A percentile compares a stretch with the other conserved stretches of the same genome.
phyloP scores from a whole-genome alignment of 2,113 vertebrate species.

The Erpornis zantholeuca region DNA sequence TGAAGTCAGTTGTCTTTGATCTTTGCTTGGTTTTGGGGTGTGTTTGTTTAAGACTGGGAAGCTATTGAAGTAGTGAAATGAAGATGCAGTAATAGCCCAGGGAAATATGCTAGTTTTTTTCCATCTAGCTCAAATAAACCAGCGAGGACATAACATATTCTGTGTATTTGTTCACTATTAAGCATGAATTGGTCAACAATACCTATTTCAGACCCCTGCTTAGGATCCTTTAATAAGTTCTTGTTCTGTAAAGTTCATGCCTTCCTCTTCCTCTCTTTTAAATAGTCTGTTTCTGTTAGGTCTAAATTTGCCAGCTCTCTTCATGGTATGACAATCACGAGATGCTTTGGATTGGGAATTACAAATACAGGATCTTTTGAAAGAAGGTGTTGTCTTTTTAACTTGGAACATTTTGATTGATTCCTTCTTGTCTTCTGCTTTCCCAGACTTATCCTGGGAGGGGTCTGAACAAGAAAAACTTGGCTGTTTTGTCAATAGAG shows the following conservation, averaged over 20 bases:
- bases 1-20: conserved; percentile 8
- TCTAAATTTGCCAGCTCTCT: neutral
- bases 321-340: neutral
- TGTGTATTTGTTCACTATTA: neutral
- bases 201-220: neutral
- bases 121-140: neutral
- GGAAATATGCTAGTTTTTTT: neutral
- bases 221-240: neutral
- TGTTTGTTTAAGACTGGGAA: neutral
- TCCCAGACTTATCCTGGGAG: neutral
- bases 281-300: neutral
- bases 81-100: neutral
- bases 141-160: neutral
- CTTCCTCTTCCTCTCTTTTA: neutral
- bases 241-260: neutral
- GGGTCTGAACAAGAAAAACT: neutral
- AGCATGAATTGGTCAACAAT: neutral
- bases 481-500: neutral
- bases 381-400: neutral
- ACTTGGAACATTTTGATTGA: neutral
- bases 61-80: neutral
- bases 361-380: neutral
- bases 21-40: neutral
- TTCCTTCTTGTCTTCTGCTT: neutral
- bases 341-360: neutral